phyloP scores from a whole-genome alignment of 2,888 invertebrate species.

The Drosophila mettleri region DNA sequence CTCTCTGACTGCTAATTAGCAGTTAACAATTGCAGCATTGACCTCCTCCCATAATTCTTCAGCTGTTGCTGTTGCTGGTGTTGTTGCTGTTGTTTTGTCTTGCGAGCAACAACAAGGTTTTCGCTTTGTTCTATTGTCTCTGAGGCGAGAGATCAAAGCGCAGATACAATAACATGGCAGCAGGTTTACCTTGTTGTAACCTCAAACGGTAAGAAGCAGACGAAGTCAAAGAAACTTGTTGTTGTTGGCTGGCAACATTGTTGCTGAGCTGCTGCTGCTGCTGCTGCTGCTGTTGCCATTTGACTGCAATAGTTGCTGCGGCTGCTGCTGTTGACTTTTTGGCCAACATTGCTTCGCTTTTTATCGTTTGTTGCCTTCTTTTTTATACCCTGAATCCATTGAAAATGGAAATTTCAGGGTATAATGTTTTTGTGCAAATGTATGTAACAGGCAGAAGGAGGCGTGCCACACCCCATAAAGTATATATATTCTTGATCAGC shows the following conservation, averaged over 20 bases:
- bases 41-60: slow-evolving; percentile 74
- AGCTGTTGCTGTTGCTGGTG: slow-evolving; percentile 38
- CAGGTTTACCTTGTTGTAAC: slow-evolving; percentile 80
- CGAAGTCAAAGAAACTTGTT: slow-evolving; percentile 36
- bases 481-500: too few species aligned
- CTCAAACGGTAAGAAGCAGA: slow-evolving; percentile 56
- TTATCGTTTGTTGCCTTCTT: slow-evolving; percentile 43
- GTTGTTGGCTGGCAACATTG: slow-evolving; percentile 44
- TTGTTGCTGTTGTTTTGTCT: slow-evolving; percentile 22
- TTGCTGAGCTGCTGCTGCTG: slow-evolving; percentile 45
- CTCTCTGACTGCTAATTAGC: slow-evolving; percentile 74
- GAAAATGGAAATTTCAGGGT: too few species aligned
- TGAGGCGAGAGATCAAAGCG: slow-evolving; percentile 72
- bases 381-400: too few species aligned
- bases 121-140: slow-evolving; percentile 76
- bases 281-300: slow-evolving; percentile 54
- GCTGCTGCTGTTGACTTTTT: slow-evolving; percentile 58
- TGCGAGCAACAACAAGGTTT: slow-evolving; percentile 60
- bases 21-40: slow-evolving; percentile 79
- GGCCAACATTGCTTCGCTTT: slow-evolving; percentile 61
- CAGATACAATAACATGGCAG: slow-evolving; percentile 77
- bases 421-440: too few species aligned
- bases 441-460: too few species aligned
- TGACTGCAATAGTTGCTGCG: slow-evolving; percentile 50
- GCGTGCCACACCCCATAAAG: too few species aligned